Evolutionary conservation across 2,888 invertebrate species (phyloP).

Genomic region (Eueremaeus valkanovi): DNA sequence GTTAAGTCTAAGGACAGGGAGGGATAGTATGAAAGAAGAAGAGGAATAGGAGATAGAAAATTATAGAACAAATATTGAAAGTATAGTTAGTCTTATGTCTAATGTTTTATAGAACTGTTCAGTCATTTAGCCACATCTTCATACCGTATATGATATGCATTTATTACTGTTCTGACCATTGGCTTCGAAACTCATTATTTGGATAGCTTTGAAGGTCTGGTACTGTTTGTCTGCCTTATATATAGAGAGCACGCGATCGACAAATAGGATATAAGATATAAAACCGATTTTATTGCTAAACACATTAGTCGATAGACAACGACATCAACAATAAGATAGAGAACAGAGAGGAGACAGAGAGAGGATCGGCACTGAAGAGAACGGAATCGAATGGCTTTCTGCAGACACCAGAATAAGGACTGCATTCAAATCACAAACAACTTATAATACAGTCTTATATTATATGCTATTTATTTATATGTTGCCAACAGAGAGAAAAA

Average conservation of each 20-base stretch:
- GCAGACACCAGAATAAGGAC: too few species aligned
- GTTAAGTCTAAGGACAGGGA: slow-evolving; percentile 6
- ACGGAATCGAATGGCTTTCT: too few species aligned
- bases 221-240: not conserved
- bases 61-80: too few species aligned
- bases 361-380: not conserved
- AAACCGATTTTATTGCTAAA: not conserved
- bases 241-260: not conserved
- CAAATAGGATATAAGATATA: too few species aligned
- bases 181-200: not conserved
- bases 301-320: not conserved
- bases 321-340: not conserved
- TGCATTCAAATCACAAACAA: too few species aligned
- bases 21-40: not conserved
- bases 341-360: not conserved
- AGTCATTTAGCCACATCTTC: too few species aligned
- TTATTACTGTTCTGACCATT: not conserved
- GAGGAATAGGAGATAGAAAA: too few species aligned
- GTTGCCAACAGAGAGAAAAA: too few species aligned
- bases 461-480: too few species aligned
- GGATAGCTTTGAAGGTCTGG: not conserved
- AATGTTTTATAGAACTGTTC: too few species aligned
- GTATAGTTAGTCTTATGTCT: too few species aligned
- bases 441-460: too few species aligned
- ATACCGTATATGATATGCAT: not conserved